Conservation (phyloP, 2,113 vertebrate genomes). For the Chroicocephalus ridibundus region DNA sequence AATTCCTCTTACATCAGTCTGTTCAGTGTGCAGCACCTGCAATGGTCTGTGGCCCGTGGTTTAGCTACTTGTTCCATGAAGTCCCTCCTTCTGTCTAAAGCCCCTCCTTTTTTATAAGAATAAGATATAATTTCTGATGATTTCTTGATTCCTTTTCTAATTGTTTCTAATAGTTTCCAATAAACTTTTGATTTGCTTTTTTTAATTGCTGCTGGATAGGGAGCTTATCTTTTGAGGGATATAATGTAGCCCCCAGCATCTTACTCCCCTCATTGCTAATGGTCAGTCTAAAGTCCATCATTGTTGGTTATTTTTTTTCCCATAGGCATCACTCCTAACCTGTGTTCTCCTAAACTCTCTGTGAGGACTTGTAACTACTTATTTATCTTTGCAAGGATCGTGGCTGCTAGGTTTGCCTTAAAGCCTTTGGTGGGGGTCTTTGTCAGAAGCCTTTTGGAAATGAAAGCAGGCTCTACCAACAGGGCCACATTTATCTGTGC, state of each 20-base stretch:
- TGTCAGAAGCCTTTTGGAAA: background rate
- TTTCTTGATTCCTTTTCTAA: background rate
- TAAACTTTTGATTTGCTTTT: background rate
- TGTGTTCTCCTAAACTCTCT: background rate
- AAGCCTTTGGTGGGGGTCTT: background rate
- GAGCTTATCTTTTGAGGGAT: background rate
- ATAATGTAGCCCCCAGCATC: background rate
- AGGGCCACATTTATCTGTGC: background rate
- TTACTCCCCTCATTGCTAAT: background rate
- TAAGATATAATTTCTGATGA: background rate
- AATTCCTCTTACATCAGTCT: background rate
- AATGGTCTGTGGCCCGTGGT: background rate
- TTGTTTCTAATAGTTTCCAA: background rate
- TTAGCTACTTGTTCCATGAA: background rate
- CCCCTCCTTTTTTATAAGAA: background rate
- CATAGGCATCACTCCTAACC: fast-evolving
- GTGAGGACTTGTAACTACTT: background rate
- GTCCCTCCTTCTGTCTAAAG: background rate
- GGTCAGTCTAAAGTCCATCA: background rate
- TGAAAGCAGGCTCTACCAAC: background rate
- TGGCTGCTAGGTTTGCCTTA: background rate
- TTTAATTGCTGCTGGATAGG: background rate
- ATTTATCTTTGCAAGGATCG: background rate
- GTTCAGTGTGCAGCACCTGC: background rate
- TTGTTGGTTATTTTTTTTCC: background rate